Evolutionary conservation across 2,797 vertebrate genomes (phyloP).

Genomic region (Amniataba percoides): DNA sequence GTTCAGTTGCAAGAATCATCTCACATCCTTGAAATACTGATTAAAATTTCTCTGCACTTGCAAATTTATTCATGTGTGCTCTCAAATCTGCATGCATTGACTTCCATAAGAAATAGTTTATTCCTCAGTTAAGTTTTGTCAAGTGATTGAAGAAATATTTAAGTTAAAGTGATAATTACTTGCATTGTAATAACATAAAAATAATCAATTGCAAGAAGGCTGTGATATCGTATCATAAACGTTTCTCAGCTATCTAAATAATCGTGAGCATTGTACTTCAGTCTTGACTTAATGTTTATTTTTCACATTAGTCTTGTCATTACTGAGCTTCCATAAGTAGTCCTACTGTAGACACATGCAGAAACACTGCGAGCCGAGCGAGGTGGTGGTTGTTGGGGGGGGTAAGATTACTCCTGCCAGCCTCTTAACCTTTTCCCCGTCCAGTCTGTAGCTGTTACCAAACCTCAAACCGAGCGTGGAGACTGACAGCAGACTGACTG

Average conservation of each 20-base stretch:
- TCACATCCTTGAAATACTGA: not conserved
- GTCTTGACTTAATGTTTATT: not conserved
- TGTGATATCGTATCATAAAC: not conserved
- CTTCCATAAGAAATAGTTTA: not conserved
- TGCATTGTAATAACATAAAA: too few relatives aligned
- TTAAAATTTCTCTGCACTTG: not conserved
- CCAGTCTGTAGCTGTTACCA: constrained; percentile 54
- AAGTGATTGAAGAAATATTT: not conserved
- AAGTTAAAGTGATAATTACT: too few relatives aligned
- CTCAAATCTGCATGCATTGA: not conserved
- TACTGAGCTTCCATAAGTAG: not conserved
- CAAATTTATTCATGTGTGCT: not conserved
- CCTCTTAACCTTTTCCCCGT: constrained; percentile 38
- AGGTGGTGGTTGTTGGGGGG: not conserved
- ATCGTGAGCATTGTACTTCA: too few relatives aligned
- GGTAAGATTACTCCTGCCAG: constrained; percentile 45
- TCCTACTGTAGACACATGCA: constrained; percentile 18
- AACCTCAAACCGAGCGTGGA: constrained; percentile 51
- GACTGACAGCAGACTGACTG: constrained; percentile 57
- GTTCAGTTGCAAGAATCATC: not conserved
- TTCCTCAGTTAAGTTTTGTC: not conserved
- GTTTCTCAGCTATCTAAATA: not conserved
- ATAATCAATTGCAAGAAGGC: too few relatives aligned
- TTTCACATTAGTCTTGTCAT: not conserved
- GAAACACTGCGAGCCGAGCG: not conserved